phyloP scores from a whole-genome alignment of 2,888 invertebrate genomes.

The Tetrapedia diversipes region DNA sequence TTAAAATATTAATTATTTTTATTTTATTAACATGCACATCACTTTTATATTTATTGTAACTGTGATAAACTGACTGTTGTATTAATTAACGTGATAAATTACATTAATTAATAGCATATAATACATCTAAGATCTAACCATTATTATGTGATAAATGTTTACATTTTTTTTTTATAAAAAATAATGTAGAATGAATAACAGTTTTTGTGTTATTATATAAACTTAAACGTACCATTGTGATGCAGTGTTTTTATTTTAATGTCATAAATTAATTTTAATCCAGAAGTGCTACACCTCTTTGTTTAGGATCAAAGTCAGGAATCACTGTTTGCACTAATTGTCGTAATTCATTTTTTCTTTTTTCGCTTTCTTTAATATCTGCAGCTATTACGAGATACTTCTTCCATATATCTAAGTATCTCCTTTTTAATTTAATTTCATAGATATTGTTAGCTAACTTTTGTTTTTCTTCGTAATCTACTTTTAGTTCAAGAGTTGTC shows the following conservation, averaged over 20 bases:
- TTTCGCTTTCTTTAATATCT: conserved; percentile 76
- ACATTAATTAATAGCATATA: conserved; percentile 51
- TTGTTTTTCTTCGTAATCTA: conserved; percentile 68
- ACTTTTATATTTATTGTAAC: conserved; percentile 76
- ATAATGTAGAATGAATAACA: conserved; percentile 23
- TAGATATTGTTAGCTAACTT: conserved; percentile 64
- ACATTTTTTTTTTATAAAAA: conserved; percentile 30
- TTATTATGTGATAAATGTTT: conserved; percentile 33
- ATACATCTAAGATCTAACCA: conserved; percentile 36
- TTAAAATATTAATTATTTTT: conserved; percentile 51
- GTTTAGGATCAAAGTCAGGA: conserved; percentile 77
- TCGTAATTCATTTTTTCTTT: conserved; percentile 75
- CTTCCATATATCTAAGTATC: conserved; percentile 74
- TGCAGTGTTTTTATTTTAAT: conserved; percentile 24
- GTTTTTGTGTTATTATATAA: conserved; percentile 15
- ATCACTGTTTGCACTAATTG: conserved; percentile 77
- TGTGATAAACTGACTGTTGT: conserved; percentile 77
- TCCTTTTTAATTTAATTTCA: conserved; percentile 64
- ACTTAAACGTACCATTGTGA: conserved; percentile 3
- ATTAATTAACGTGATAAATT: conserved; percentile 65
- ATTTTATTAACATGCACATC: conserved; percentile 58
- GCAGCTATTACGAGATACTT: conserved; percentile 72
- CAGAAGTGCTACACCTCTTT: conserved; percentile 71
- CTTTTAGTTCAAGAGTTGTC: conserved; percentile 82
- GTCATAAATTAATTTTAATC: conserved; percentile 49